phyloP scores from a whole-genome alignment of 2,113 vertebrate genomes.

The Apus apus region DNA sequence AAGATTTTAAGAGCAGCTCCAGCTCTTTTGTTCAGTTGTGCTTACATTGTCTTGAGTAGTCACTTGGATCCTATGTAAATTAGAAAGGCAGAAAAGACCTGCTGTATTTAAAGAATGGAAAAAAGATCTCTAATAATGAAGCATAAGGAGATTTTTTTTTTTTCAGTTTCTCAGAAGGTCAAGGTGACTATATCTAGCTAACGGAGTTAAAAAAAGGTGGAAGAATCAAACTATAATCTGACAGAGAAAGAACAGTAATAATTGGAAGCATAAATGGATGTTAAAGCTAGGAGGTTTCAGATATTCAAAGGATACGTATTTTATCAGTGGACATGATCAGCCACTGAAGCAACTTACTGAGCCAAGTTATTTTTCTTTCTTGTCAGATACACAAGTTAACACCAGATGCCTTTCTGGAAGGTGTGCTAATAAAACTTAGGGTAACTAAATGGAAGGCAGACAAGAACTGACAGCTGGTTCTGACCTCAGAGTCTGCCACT shows the following conservation, averaged over 20 bases:
- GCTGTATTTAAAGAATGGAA: neutral
- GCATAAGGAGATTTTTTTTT: neutral
- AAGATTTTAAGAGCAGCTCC: neutral
- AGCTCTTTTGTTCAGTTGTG: neutral
- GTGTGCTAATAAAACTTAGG: neutral
- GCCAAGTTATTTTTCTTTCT: neutral
- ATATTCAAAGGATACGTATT: neutral
- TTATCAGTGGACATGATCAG: neutral
- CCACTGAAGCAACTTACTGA: neutral
- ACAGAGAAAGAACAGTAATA: neutral
- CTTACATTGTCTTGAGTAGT: neutral
- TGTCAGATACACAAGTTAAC: neutral
- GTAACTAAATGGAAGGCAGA: neutral
- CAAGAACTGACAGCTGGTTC: neutral
- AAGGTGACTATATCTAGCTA: neutral
- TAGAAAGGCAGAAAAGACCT: neutral
- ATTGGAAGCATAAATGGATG: neutral
- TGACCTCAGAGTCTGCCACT: neutral
- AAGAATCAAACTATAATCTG: neutral
- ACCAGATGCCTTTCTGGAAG: neutral
- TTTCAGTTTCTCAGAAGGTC: neutral
- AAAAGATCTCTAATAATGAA: neutral
- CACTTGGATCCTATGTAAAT: neutral
- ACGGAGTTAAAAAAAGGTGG: neutral
- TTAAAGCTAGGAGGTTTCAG: neutral